These are phyloP conservation scores for Drosophila kanekoi DNA, from an alignment of 2,888 invertebrate species.

Conservation along the genomic window DNA sequence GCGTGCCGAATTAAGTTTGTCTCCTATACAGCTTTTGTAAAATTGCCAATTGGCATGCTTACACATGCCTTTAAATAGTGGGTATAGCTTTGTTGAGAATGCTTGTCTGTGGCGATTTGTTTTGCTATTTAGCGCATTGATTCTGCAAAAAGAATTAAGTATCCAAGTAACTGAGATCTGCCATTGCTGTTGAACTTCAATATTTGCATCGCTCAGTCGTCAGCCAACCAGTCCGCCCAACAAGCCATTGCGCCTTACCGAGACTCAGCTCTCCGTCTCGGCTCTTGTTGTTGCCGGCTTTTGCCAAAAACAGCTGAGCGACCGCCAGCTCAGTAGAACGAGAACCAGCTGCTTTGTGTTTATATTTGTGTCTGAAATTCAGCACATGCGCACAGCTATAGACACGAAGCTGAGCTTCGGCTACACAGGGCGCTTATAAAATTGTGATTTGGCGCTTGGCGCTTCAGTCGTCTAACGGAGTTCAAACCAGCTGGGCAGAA, in stretches of 20 bases:
- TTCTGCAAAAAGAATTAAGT: background rate
- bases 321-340: conserved; percentile 1
- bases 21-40: too few relatives aligned
- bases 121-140: background rate
- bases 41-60: too few relatives aligned
- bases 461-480: conserved; percentile 77
- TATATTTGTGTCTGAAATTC: conserved; percentile 58
- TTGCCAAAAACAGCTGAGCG: conserved; percentile 69
- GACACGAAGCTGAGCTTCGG: conserved; percentile 67
- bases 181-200: conserved; percentile 26
- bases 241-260: conserved; percentile 7
- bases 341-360: conserved; percentile 73
- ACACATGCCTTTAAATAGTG: too few relatives aligned
- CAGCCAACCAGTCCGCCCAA: conserved; percentile 23
- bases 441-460: conserved; percentile 56
- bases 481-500: conserved; percentile 65
- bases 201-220: conserved; percentile 33
- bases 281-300: conserved; percentile 73
- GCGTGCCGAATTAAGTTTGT: too few relatives aligned
- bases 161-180: conserved; percentile 19
- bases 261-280: conserved; percentile 23
- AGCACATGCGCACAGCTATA: conserved; percentile 55
- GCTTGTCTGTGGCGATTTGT: too few relatives aligned
- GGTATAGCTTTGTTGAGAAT: too few relatives aligned
- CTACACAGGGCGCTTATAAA: conserved; percentile 58